phyloP scores from a whole-genome alignment of 1,140 invertebrate genomes.

The Zaprionus vittiger region DNA sequence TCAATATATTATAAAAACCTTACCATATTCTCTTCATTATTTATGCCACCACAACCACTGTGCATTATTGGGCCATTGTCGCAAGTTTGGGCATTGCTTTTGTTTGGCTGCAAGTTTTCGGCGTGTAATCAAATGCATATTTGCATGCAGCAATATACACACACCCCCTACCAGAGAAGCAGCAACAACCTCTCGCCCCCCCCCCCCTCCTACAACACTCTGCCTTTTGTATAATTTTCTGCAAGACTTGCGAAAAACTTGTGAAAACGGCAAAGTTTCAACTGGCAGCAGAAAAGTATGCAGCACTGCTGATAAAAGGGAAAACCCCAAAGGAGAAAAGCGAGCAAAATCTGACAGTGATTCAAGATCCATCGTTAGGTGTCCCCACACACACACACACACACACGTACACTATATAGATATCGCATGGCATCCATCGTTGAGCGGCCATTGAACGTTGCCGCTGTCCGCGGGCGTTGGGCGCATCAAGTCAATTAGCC shows the following conservation, averaged over 20 bases:
- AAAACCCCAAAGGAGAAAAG: neutral
- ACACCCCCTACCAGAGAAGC: neutral
- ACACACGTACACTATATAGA: neutral
- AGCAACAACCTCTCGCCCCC: too few relatives aligned
- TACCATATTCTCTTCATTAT: neutral
- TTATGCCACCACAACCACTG: conserved; percentile 2
- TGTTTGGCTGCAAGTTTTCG: conserved; percentile 67
- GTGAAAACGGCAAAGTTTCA: conserved; percentile 73
- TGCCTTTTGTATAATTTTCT: conserved; percentile 80
- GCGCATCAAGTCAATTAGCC: conserved; percentile 74
- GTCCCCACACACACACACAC: neutral
- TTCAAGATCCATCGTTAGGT: conserved; percentile 38
- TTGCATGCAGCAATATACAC: conserved; percentile 67
- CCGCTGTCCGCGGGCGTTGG: conserved; percentile 25
- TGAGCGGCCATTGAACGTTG: conserved; percentile 52
- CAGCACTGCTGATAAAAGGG: conserved; percentile 55
- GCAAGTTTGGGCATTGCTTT: conserved; percentile 77
- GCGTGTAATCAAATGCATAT: conserved; percentile 82
- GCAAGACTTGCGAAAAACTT: conserved; percentile 81
- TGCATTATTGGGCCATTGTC: conserved; percentile 28
- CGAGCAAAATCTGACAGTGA: conserved; percentile 37
- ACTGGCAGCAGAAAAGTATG: conserved; percentile 59
- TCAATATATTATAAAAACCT: neutral
- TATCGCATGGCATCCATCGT: conserved; percentile 28
- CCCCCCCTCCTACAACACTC: conserved; percentile 31